phyloP scores from a whole-genome alignment of 2,888 invertebrate genomes.

The Chymomyza amoena region DNA sequence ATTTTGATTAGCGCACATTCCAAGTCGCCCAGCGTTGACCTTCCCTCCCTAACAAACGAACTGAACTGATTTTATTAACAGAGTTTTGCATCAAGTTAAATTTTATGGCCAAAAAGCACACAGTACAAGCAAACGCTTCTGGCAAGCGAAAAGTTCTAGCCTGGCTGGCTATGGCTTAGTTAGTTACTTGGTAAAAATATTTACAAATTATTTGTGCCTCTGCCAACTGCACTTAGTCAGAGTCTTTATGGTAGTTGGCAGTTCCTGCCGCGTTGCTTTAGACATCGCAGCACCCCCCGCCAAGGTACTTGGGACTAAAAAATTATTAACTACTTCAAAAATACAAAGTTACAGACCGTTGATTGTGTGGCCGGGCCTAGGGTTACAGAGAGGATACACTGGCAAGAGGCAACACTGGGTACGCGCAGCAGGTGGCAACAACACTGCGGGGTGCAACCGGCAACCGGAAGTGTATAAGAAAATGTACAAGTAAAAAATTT shows the following conservation, averaged over 20 bases:
- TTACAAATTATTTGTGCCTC: conserved; percentile 11
- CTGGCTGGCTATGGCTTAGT: background rate
- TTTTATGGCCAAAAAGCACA: conserved; percentile 21
- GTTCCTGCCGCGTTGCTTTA: conserved; percentile 1
- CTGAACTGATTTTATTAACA: background rate
- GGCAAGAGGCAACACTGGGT: background rate
- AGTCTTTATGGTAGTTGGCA: conserved; percentile 43
- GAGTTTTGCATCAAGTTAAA: conserved; percentile 42
- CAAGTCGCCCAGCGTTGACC: background rate
- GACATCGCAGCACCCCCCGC: conserved; percentile 7
- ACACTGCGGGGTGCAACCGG: conserved; percentile 9
- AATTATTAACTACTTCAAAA: conserved; percentile 57
- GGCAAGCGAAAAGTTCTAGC: conserved; percentile 8
- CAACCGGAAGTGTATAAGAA: conserved; percentile 41
- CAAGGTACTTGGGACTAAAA: conserved; percentile 20
- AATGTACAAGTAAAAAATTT: conserved; percentile 47
- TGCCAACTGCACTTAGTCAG: conserved; percentile 28
- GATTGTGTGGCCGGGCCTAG: conserved; percentile 34
- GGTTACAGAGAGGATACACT: background rate
- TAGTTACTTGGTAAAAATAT: background rate
- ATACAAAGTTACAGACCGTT: conserved; percentile 50
- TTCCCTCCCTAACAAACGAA: background rate
- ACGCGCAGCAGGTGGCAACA: background rate
- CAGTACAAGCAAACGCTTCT: background rate
- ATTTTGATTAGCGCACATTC: background rate